Evolutionary conservation across 1,140 invertebrate species (phyloP).

Genomic region (Teleogryllus occipitalis): DNA sequence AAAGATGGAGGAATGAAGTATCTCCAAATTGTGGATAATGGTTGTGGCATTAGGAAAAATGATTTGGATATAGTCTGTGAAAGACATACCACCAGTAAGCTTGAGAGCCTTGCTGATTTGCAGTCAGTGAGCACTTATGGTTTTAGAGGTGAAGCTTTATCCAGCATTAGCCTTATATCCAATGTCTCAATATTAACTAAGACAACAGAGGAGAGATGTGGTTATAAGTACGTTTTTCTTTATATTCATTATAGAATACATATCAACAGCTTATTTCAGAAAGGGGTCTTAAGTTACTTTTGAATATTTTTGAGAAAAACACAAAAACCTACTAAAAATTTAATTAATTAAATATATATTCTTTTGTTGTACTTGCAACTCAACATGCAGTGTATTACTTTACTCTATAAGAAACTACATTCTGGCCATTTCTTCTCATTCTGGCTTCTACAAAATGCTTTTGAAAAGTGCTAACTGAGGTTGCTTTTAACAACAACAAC

Average conservation of each 20-base stretch:
- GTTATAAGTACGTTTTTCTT: slow-evolving; percentile 60
- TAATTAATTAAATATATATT: no score
- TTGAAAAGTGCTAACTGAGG: no score
- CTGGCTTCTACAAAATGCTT: no score
- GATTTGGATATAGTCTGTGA: slow-evolving; percentile 93
- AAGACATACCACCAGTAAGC: slow-evolving; percentile 95
- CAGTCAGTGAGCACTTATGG: slow-evolving; percentile 84
- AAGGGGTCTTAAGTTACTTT: no score
- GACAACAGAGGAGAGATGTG: slow-evolving; percentile 72
- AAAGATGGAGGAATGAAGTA: slow-evolving; percentile 90
- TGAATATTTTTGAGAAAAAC: no score
- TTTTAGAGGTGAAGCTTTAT: slow-evolving; percentile 94
- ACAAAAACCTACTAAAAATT: no score
- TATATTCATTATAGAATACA: slow-evolving; percentile 23
- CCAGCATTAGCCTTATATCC: slow-evolving; percentile 93
- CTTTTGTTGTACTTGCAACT: no score
- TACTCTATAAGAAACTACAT: no score
- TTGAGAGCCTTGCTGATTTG: slow-evolving; percentile 87
- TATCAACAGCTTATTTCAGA: no score
- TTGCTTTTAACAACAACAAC: no score
- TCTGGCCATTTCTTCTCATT: no score
- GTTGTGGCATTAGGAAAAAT: slow-evolving; percentile 78
- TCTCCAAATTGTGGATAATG: slow-evolving; percentile 93
- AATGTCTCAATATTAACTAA: slow-evolving; percentile 88
- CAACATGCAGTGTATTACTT: no score